A percentile compares a stretch with the other conserved stretches of the same genome.
Evolutionary conservation across 2,797 vertebrate species (phyloP).

Genomic region (Tadarida brasiliensis): DNA sequence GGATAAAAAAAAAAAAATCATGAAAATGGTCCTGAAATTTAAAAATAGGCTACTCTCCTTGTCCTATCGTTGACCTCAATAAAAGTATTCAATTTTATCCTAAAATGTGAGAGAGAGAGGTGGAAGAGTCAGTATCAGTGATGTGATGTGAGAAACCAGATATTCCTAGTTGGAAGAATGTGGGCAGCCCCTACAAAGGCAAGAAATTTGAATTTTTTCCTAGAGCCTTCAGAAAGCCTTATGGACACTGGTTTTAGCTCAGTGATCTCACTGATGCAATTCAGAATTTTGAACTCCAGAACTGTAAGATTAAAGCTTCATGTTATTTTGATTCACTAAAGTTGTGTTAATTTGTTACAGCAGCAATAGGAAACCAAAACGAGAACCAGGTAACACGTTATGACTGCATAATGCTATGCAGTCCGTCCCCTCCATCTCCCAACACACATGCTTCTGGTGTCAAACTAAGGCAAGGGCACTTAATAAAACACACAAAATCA

Average conservation of each 20-base stretch:
- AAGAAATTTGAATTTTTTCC: not conserved
- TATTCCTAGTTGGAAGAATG: not conserved
- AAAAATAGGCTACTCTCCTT: constrained; percentile 43
- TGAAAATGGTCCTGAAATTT: constrained; percentile 70
- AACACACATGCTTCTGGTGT: not conserved
- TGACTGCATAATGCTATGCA: not conserved
- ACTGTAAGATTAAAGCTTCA: not conserved
- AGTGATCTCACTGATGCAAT: not conserved
- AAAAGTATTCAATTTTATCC: constrained; percentile 73
- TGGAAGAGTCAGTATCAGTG: not conserved
- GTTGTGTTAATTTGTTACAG: not conserved
- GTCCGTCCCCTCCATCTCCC: not conserved
- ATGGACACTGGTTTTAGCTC: not conserved
- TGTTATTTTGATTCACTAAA: not conserved
- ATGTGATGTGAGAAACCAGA: not conserved
- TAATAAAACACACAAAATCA: not conserved
- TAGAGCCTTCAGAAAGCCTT: not conserved
- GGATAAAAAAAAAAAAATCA: too few relatives aligned
- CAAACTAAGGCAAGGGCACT: not conserved
- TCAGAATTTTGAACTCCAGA: not conserved
- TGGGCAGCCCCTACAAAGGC: not conserved
- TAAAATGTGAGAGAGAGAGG: not conserved
- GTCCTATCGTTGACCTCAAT: constrained; percentile 61
- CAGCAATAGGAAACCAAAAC: not conserved
- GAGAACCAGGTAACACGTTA: not conserved